Evolutionary conservation across 2,888 invertebrate species (phyloP).

Genomic region (Steinernema scapterisci): DNA sequence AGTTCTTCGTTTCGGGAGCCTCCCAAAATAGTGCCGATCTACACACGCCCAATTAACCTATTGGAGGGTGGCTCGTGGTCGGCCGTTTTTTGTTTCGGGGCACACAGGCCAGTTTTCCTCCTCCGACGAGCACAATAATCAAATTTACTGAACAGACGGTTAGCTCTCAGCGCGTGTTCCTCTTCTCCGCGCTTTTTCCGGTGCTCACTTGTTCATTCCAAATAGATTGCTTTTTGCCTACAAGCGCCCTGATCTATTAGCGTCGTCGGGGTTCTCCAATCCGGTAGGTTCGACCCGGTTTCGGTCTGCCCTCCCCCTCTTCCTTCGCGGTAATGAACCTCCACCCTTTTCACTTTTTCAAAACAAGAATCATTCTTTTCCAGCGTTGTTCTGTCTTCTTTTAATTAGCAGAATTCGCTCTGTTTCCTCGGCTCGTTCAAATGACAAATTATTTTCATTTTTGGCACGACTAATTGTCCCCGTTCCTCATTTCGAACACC

Average conservation of each 20-base stretch:
- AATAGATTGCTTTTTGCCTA: conserved; percentile 2
- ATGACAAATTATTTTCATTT: conserved; percentile 6
- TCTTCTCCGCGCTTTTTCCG: background rate
- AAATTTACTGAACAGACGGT: conserved; percentile 7
- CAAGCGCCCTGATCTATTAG: background rate
- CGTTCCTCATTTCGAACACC: too few relatives aligned
- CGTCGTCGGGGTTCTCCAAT: too few relatives aligned
- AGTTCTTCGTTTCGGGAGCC: too few relatives aligned
- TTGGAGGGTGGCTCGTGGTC: background rate
- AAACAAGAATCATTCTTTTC: background rate
- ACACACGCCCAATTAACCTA: conserved; percentile 26
- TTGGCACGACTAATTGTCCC: background rate
- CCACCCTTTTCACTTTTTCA: too few relatives aligned
- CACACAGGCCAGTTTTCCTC: background rate
- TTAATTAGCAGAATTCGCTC: background rate
- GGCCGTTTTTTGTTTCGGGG: background rate
- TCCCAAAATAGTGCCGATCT: too few relatives aligned
- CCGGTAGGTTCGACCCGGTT: too few relatives aligned
- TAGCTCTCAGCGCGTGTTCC: background rate
- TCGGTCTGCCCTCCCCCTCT: too few relatives aligned
- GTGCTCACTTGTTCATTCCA: conserved; percentile 22
- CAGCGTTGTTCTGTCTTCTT: background rate
- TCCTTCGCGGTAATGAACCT: too few relatives aligned
- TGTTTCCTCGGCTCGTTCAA: background rate
- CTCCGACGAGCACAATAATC: background rate